Conservation (phyloP, 2,113 vertebrate genomes). For the Tupaia chinensis region DNA sequence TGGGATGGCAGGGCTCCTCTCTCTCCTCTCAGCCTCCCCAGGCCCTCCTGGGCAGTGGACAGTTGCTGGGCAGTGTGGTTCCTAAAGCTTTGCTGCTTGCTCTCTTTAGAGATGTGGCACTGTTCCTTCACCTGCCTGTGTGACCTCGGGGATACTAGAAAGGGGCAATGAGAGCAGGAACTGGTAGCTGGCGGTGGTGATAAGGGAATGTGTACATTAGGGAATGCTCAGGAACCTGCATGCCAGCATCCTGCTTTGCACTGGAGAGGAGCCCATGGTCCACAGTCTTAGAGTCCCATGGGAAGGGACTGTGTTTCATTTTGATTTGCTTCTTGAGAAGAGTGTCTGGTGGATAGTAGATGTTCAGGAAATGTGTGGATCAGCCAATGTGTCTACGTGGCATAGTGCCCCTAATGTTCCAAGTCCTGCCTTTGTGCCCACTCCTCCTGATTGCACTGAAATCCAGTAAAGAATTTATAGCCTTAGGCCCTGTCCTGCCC, state of each 20-base stretch:
- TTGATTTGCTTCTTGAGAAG: not conserved
- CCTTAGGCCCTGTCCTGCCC: not conserved
- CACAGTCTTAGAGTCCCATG: fast-evolving
- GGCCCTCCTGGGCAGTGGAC: not conserved
- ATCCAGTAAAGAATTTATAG: not conserved
- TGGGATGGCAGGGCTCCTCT: not conserved
- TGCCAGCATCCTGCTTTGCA: fast-evolving
- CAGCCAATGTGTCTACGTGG: not conserved
- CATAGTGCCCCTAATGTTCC: not conserved
- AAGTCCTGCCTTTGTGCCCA: not conserved
- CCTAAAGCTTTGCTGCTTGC: not conserved
- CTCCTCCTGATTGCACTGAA: not conserved
- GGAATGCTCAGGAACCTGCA: fast-evolving
- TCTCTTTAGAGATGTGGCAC: fast-evolving
- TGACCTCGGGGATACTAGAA: not conserved
- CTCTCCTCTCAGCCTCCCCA: not conserved
- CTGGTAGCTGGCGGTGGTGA: not conserved
- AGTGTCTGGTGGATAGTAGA: fast-evolving
- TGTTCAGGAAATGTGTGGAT: not conserved
- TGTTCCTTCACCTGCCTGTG: not conserved
- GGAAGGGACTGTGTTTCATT: too few relatives aligned
- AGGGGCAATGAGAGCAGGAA: not conserved
- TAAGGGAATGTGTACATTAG: fast-evolving
- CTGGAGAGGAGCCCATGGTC: not conserved
- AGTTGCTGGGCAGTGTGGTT: fast-evolving